Conservation (phyloP, 2,113 vertebrate species). For the Phaetusa simplex region DNA sequence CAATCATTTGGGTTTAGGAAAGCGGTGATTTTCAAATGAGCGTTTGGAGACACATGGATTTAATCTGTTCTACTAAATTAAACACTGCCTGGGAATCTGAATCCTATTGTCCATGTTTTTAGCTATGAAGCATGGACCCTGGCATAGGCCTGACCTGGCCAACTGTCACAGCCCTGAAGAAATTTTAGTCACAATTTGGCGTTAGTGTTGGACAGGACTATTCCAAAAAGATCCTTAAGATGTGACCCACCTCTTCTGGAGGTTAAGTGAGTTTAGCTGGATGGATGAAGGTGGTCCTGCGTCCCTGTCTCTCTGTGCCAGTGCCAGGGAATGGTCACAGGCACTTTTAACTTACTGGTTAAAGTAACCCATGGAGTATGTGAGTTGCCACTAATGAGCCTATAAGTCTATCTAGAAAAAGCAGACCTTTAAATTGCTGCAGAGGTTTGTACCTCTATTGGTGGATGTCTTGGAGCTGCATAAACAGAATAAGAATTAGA, state of each 20-base stretch:
- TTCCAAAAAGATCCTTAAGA: neutral
- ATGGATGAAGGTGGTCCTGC: neutral
- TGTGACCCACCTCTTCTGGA: neutral
- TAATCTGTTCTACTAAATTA: neutral
- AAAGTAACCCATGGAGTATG: neutral
- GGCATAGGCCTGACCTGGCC: neutral
- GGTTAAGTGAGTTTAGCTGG: neutral
- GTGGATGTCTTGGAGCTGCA: neutral
- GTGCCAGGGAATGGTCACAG: neutral
- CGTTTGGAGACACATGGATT: neutral
- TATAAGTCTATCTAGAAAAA: neutral
- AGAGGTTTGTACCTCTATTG: neutral
- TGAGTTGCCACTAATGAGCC: neutral
- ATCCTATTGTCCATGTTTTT: neutral
- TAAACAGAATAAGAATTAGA: neutral
- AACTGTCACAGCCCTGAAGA: neutral
- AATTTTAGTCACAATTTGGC: neutral
- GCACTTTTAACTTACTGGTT: neutral
- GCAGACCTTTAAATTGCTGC: neutral
- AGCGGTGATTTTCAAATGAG: neutral
- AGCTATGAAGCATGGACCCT: neutral
- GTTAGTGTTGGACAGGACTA: neutral
- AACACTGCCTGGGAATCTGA: neutral
- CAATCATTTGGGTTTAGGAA: neutral
- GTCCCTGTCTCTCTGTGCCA: neutral